Percentiles rank a stretch among this genome's conserved stretches.
phyloP scores from a whole-genome alignment of 92 coral and sea anemone species.

The Zoanthus solanderi region DNA sequence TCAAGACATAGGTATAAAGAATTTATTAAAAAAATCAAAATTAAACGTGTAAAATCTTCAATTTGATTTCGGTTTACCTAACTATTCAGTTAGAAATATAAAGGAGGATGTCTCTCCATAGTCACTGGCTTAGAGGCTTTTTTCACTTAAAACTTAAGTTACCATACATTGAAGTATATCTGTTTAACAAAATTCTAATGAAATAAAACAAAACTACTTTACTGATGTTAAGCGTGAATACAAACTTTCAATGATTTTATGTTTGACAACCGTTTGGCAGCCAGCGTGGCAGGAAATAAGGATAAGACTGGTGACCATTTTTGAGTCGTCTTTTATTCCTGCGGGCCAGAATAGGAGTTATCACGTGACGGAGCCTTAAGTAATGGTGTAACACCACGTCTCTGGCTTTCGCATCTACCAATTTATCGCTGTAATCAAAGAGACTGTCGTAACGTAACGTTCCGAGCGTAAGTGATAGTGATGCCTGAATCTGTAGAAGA shows the following conservation, averaged over 20 bases:
- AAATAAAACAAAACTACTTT: too few relatives aligned
- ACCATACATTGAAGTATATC: too few relatives aligned
- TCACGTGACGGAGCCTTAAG: background rate
- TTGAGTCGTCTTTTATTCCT: constrained; percentile 34
- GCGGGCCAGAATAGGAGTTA: background rate
- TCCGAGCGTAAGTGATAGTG: constrained; percentile 45
- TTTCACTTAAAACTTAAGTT: too few relatives aligned
- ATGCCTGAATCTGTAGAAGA: constrained; percentile 32
- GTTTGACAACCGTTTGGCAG: constrained; percentile 49
- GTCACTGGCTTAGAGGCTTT: too few relatives aligned
- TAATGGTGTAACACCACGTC: background rate
- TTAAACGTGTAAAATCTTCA: too few relatives aligned
- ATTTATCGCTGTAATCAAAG: constrained; percentile 47
- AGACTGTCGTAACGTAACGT: constrained; percentile 49
- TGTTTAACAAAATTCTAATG: too few relatives aligned
- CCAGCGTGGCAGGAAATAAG: constrained; percentile 53
- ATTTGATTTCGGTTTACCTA: too few relatives aligned
- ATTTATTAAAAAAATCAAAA: too few relatives aligned
- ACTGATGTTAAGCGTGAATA: too few relatives aligned
- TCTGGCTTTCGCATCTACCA: constrained; percentile 23
- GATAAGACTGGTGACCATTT: constrained; percentile 49
- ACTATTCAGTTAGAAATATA: too few relatives aligned
- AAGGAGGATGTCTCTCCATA: too few relatives aligned
- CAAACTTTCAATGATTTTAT: background rate
- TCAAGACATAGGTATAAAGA: too few relatives aligned